These are phyloP conservation scores for Merodon equestris DNA, from an alignment of 2,888 invertebrate species.

Conservation along the genomic window DNA sequence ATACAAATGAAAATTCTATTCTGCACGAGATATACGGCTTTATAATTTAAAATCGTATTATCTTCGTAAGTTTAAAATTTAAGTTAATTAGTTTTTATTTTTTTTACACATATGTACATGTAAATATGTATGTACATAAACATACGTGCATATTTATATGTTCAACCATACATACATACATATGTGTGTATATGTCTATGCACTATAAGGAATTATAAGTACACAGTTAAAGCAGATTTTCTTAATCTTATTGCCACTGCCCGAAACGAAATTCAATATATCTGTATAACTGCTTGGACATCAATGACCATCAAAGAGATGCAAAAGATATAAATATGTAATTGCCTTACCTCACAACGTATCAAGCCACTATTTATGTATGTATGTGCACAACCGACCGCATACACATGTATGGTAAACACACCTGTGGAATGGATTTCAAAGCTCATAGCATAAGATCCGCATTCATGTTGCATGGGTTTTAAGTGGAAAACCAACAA, in stretches of 20 bases:
- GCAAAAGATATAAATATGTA: constrained; percentile 56
- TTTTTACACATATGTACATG: no score
- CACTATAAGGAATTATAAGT: no score
- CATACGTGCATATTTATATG: no score
- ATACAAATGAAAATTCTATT: constrained; percentile 44
- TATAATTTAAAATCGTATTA: no score
- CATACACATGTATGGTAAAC: constrained; percentile 56
- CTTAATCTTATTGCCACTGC: constrained; percentile 56
- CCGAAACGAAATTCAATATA: constrained; percentile 64
- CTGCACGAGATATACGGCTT: constrained; percentile 11
- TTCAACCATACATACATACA: no score
- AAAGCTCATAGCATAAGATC: constrained; percentile 58
- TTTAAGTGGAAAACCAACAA: constrained; percentile 76
- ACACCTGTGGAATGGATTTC: constrained; percentile 65
- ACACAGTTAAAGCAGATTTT: constrained; percentile 36
- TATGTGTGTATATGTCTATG: no score
- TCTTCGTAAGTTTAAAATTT: no score
- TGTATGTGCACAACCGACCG: constrained; percentile 57
- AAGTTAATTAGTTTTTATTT: no score
- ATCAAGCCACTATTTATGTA: constrained; percentile 60
- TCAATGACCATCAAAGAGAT: constrained; percentile 56
- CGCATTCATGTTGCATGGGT: constrained; percentile 69
- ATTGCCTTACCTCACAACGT: constrained; percentile 55
- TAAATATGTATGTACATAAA: no score
- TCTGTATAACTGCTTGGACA: constrained; percentile 52